These are phyloP conservation scores for Pseudorhombus dupliciocellatus DNA, from an alignment of 2,113 vertebrate species.

Conservation along the genomic window DNA sequence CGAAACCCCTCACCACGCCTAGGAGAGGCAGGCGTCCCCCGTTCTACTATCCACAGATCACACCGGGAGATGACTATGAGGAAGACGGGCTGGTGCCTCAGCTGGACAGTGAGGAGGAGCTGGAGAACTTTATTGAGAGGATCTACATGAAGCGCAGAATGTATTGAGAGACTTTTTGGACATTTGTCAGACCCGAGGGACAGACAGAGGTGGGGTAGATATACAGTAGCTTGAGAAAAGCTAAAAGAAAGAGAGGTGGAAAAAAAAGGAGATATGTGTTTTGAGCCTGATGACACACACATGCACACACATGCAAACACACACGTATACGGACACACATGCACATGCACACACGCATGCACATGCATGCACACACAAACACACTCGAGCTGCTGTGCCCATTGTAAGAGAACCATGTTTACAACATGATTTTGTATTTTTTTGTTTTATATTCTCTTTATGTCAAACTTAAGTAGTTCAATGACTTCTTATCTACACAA, in stretches of 20 bases:
- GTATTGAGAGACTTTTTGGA: conserved; percentile 77
- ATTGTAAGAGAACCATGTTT: conserved; percentile 76
- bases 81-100: conserved; percentile 80
- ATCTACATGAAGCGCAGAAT: conserved; percentile 88
- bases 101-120: conserved; percentile 85
- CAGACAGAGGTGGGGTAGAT: conserved; percentile 66
- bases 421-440: conserved; percentile 72
- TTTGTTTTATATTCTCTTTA: conserved; percentile 57
- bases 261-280: conserved; percentile 51
- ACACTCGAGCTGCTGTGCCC: conserved; percentile 49
- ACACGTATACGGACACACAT: background rate
- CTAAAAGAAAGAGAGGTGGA: conserved; percentile 47
- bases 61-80: conserved; percentile 77
- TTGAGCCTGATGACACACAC: conserved; percentile 54
- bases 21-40: conserved; percentile 75
- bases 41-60: conserved; percentile 78
- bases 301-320: conserved; percentile 8
- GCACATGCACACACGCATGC: conserved; percentile 16
- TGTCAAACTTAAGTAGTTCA: conserved; percentile 57
- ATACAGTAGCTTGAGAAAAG: conserved; percentile 52
- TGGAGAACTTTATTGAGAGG: conserved; percentile 92
- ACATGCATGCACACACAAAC: background rate
- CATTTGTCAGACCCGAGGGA: conserved; percentile 60
- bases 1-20: conserved; percentile 78
- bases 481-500: conserved; percentile 46